A percentile compares a stretch with the other conserved stretches of the same genome.
Evolutionary conservation across 2,797 vertebrate species (phyloP).

Genomic region (Coregonus suidteri): DNA sequence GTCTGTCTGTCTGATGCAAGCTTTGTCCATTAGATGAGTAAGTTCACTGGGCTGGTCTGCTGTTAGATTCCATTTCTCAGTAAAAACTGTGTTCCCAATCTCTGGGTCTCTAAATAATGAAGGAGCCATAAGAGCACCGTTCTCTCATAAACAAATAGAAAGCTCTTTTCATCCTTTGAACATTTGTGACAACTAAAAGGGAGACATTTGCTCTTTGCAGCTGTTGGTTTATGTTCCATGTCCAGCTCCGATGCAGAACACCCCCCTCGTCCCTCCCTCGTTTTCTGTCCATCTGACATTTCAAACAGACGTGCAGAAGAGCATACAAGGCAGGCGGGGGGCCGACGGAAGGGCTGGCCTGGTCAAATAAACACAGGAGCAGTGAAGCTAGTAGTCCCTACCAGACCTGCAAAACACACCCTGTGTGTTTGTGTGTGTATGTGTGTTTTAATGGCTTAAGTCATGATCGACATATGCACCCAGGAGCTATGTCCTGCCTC

Average conservation of each 20-base stretch:
- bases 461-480: not conserved
- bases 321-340: not conserved
- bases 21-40: not conserved
- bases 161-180: not conserved
- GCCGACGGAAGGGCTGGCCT: not conserved
- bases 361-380: conserved; percentile 12
- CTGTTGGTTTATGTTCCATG: conserved; percentile 7
- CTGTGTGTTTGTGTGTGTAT: conserved; percentile 16
- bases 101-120: conserved; percentile 1
- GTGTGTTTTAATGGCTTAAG: not conserved
- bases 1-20: not conserved
- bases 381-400: not conserved
- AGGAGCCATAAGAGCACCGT: not conserved
- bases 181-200: not conserved
- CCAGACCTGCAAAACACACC: not conserved
- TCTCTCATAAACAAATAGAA: not conserved
- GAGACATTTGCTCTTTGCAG: conserved; percentile 7
- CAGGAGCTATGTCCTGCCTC: not conserved
- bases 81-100: not conserved
- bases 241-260: not conserved
- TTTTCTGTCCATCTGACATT: conserved; percentile 1
- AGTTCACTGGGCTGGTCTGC: not conserved
- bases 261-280: not conserved
- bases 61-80: not conserved
- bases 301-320: conserved; percentile 1